Evolutionary conservation across 1,140 invertebrate species (phyloP).

Genomic region (Drosophila ficusphila): DNA sequence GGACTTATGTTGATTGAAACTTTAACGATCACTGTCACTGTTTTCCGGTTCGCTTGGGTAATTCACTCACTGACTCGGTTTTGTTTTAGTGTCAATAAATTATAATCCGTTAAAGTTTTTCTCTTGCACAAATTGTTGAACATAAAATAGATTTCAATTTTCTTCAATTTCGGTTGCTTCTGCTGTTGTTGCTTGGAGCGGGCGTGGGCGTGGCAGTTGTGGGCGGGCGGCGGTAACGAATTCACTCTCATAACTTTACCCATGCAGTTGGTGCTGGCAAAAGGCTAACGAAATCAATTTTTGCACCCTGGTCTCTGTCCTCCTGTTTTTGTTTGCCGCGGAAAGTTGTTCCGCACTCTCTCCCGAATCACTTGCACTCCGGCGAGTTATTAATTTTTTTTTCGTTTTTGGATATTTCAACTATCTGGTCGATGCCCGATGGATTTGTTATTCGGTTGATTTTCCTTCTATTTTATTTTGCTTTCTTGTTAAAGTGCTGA

Average conservation of each 20-base stretch:
- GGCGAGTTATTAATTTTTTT: conserved; percentile 16
- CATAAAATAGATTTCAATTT: conserved; percentile 81
- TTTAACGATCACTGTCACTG: conserved; percentile 25
- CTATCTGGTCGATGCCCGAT: not conserved
- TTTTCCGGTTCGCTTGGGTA: not conserved
- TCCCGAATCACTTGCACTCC: conserved; percentile 9
- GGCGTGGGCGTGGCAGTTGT: conserved; percentile 65
- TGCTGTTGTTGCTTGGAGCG: conserved; percentile 52
- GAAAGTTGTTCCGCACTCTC: conserved; percentile 27
- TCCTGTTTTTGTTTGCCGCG: conserved; percentile 16
- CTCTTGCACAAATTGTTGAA: conserved; percentile 80
- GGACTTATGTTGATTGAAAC: not conserved
- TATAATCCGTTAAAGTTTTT: conserved; percentile 72
- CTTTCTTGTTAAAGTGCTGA: conserved; percentile 50
- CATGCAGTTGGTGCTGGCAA: conserved; percentile 61
- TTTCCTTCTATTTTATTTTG: conserved; percentile 5
- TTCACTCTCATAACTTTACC: conserved; percentile 83
- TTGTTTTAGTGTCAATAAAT: conserved; percentile 73
- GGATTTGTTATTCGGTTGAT: conserved; percentile 22
- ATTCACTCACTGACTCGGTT: conserved; percentile 55
- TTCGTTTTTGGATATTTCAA: conserved; percentile 13
- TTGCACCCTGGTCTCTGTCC: not conserved
- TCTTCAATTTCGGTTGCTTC: conserved; percentile 72
- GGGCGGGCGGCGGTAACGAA: conserved; percentile 61
- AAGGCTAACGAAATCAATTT: conserved; percentile 49